phyloP scores from a whole-genome alignment of 2,888 invertebrate species.

The Microchrysa polita region DNA sequence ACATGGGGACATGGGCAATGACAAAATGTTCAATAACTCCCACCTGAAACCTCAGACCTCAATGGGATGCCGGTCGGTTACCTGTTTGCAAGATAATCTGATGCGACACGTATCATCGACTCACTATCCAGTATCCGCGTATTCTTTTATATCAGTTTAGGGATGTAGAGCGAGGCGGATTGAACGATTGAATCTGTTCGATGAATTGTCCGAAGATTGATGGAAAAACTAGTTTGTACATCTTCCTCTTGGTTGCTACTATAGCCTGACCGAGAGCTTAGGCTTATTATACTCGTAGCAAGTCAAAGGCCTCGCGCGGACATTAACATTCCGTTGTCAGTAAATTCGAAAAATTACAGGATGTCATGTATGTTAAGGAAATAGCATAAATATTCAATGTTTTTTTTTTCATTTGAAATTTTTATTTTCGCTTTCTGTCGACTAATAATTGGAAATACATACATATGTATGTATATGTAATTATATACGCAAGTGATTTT shows the following conservation, averaged over 20 bases:
- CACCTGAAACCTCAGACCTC: slow-evolving; percentile 29
- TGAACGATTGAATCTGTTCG: slow-evolving; percentile 40
- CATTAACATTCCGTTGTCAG: slow-evolving; percentile 44
- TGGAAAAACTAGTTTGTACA: slow-evolving; percentile 42
- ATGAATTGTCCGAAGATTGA: slow-evolving; percentile 41
- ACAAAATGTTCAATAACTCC: slow-evolving; percentile 44
- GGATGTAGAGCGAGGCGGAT: slow-evolving; percentile 4
- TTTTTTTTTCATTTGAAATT: slow-evolving; percentile 18
- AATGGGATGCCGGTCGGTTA: neutral
- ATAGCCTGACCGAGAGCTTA: neutral
- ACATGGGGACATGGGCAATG: slow-evolving; percentile 14
- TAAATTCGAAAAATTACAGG: slow-evolving; percentile 43
- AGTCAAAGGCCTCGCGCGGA: slow-evolving; percentile 33
- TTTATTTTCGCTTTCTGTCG: slow-evolving; percentile 31
- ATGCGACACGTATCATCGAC: neutral
- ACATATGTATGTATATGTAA: too few relatives aligned
- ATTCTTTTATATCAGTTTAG: neutral
- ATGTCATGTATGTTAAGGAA: slow-evolving; percentile 34
- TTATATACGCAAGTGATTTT: neutral
- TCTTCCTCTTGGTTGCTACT: slow-evolving; percentile 26
- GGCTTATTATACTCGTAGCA: slow-evolving; percentile 5
- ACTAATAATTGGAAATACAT: too few relatives aligned
- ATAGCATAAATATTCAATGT: slow-evolving; percentile 29
- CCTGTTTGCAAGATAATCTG: slow-evolving; percentile 4
- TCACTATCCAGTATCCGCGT: too few relatives aligned